phyloP scores from a whole-genome alignment of 2,888 invertebrate species.

The Nebria brevicollis region DNA sequence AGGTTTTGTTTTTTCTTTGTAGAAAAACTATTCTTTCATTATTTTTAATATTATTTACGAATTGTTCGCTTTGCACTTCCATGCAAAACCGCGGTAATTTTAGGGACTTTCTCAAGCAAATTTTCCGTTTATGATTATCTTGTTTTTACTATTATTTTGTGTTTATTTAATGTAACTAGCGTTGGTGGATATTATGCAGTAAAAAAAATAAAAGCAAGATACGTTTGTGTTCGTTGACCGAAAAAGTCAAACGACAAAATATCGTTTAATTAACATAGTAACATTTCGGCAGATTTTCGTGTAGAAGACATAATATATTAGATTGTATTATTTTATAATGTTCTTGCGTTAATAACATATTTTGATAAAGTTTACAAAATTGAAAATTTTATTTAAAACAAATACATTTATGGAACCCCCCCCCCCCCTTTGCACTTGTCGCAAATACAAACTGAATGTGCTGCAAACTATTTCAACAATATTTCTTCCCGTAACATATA shows the following conservation, averaged over 20 bases:
- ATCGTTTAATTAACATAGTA: slow-evolving; percentile 18
- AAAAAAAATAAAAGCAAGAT: not conserved
- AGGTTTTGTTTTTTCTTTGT: slow-evolving; percentile 14
- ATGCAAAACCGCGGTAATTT: slow-evolving; percentile 28
- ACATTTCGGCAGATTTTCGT: not conserved
- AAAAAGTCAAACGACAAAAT: not conserved
- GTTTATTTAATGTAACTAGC: slow-evolving; percentile 2
- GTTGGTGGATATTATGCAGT: slow-evolving; percentile 25
- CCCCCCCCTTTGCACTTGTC: slow-evolving; percentile 34
- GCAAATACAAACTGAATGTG: slow-evolving; percentile 31
- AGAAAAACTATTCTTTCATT: slow-evolving; percentile 25
- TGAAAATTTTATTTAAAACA: slow-evolving; percentile 2
- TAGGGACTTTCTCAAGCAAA: slow-evolving; percentile 7
- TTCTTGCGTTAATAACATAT: slow-evolving; percentile 3
- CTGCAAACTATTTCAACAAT: slow-evolving; percentile 40
- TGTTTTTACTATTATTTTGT: slow-evolving; percentile 12
- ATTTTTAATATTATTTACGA: slow-evolving; percentile 36
- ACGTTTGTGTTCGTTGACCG: not conserved
- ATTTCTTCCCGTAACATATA: slow-evolving; percentile 40
- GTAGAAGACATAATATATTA: slow-evolving; percentile 20
- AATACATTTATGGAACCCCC: slow-evolving; percentile 21
- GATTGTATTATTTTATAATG: slow-evolving; percentile 24
- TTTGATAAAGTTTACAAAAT: not conserved
- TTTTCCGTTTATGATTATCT: not conserved
- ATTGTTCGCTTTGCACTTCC: slow-evolving; percentile 30